Conservation (phyloP, 2,113 vertebrate species). For the Nycticebus coucang region DNA sequence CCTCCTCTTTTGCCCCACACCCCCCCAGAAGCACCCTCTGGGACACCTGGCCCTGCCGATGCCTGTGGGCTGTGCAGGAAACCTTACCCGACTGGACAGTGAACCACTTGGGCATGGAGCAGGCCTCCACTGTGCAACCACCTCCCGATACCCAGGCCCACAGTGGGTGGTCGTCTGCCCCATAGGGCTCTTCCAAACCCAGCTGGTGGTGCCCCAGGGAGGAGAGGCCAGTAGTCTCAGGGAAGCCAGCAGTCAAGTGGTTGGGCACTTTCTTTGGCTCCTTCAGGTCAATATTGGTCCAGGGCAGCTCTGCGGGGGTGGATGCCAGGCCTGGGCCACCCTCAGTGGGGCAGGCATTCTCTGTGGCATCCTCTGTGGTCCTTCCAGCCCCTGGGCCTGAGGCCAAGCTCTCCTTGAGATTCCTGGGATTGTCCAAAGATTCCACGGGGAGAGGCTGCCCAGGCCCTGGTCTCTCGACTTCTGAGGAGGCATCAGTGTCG, state of each 20-base stretch:
- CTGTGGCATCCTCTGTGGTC: background rate
- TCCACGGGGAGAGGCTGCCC: background rate
- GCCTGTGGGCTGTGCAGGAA: rapidly evolving
- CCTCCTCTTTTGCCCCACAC: rapidly evolving
- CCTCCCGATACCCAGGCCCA: slow-evolving; percentile 97
- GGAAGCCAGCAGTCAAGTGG: slow-evolving; percentile 72
- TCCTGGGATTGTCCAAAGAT: background rate
- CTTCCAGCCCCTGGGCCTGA: background rate
- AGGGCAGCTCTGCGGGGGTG: slow-evolving; percentile 85
- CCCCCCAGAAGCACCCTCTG: background rate
- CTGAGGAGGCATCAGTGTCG: slow-evolving; percentile 86
- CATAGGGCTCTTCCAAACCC: slow-evolving; percentile 89
- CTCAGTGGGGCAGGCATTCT: rapidly evolving
- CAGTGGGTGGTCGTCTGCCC: slow-evolving; percentile 87
- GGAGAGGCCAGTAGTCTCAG: slow-evolving; percentile 88
- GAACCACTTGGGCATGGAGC: slow-evolving; percentile 92
- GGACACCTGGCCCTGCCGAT: background rate
- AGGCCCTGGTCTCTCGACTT: slow-evolving; percentile 80
- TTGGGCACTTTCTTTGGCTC: slow-evolving; percentile 86
- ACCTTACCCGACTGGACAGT: slow-evolving; percentile 86
- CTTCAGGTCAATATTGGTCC: slow-evolving; percentile 96
- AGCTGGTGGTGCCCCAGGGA: slow-evolving; percentile 88
- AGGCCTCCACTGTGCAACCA: slow-evolving; percentile 91
- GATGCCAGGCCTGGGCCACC: slow-evolving; percentile 67
- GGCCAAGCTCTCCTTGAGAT: background rate